Percentiles rank a stretch among this genome's conserved stretches.
phyloP scores from a whole-genome alignment of 2,797 vertebrate species.

The Crenichthys baileyi region DNA sequence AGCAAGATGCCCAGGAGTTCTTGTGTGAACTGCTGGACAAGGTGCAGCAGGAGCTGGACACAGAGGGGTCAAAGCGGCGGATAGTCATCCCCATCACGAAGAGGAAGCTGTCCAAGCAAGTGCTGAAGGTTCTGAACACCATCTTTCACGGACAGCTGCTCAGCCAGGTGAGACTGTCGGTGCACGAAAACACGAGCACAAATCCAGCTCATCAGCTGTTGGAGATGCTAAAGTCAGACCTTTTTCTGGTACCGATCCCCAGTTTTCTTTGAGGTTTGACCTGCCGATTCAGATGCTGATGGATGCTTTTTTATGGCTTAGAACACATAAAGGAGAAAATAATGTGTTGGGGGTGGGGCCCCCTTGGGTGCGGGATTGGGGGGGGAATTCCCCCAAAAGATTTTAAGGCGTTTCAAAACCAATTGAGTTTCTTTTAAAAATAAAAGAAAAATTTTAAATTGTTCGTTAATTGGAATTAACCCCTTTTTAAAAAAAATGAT shows the following conservation, averaged over 20 bases:
- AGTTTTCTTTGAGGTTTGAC: no score
- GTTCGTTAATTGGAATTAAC: no score
- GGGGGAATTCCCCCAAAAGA: no score
- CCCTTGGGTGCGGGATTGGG: no score
- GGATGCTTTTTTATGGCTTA: no score
- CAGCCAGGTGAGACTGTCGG: constrained; percentile 88
- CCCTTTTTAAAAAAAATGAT: no score
- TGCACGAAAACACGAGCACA: background rate
- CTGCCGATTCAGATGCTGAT: no score
- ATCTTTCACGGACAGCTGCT: constrained; percentile 99
- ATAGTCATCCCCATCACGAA: constrained; percentile 98
- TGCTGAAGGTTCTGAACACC: constrained; percentile 98
- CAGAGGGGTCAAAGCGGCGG: constrained; percentile 89
- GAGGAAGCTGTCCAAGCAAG: constrained; percentile 97
- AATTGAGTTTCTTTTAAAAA: no score
- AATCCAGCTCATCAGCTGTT: background rate
- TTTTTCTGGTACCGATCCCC: background rate
- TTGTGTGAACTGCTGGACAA: constrained; percentile 97
- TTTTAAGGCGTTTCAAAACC: no score
- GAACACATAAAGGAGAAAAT: no score
- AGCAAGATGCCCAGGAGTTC: constrained; percentile 99
- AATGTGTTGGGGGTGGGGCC: no score
- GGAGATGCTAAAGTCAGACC: background rate
- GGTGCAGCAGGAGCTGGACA: constrained; percentile 98
- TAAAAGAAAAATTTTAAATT: no score